Evolutionary conservation across 37 sponge, comb jelly and placozoan species (phyloP).

Genomic region (Oopsacas minuta): DNA sequence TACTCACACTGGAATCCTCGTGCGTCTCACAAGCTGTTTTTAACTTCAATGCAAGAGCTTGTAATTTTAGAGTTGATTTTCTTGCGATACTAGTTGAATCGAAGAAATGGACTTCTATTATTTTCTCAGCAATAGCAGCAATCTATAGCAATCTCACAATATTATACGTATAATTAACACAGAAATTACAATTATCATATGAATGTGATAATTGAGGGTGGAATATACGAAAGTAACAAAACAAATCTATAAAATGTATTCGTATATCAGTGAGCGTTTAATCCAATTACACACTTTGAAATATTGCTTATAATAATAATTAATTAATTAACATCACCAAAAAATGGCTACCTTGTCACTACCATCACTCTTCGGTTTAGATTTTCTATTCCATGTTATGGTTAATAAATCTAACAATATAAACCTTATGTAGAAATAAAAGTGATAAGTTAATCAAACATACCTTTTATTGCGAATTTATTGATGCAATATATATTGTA

Average conservation of each 20-base stretch:
- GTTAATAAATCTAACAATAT: constrained; percentile 5
- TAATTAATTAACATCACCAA: no score
- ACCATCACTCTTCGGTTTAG: constrained; percentile 13
- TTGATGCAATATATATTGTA: no score
- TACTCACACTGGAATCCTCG: constrained; percentile 32
- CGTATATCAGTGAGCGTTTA: no score
- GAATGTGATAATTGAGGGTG: no score
- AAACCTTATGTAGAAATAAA: no score
- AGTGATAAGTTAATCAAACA: no score
- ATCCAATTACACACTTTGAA: no score
- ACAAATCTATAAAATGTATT: no score
- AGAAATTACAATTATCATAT: neutral
- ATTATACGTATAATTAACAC: neutral
- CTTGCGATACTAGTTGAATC: constrained; percentile 30
- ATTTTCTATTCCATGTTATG: neutral
- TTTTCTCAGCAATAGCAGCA: constrained; percentile 13
- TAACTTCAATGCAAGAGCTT: constrained; percentile 29
- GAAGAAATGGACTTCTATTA: neutral
- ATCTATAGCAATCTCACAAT: neutral
- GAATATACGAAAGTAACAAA: no score
- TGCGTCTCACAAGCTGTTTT: constrained; percentile 42
- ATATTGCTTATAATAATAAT: neutral
- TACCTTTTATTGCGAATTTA: no score
- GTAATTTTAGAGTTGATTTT: constrained; percentile 43
- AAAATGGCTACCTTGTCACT: constrained; percentile 8